Evolutionary conservation across 2,888 invertebrate species (phyloP), one percentile per base, ranked within the genome.

Genomic region (Sialis fuliginosa): DNA sequence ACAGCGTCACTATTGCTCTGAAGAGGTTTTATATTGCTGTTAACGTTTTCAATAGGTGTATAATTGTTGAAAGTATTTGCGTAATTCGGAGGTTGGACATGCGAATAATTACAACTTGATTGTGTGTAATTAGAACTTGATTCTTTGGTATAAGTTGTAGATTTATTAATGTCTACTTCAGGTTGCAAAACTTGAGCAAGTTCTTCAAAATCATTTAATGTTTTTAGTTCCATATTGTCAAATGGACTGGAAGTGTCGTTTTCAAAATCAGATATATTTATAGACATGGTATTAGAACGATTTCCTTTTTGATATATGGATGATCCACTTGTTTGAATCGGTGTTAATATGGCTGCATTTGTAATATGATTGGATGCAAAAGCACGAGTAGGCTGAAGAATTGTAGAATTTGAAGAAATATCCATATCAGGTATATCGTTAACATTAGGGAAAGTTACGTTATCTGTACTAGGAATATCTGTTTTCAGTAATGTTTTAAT

Each of bases 171-270:
- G n/a, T 35, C 35, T n/a, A 35, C 35, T 9, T 35, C 60, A 45
- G 54, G 58, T 51, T 63, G 76, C 63, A 79, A 61, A 42, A 90
- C 87, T 64, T 87, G 82, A 9, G 90, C 90, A 52, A 93, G 67
- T 60, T 88, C 79, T 64, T 89, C 90, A 74, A 91, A 79, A 60
- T 92, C 91, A 67, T 93, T 91, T 49, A 93, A 83, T 39, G 89
- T 87, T 65, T 91, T 89, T 46, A 93, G 64, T 66, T 89, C 91
- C 65, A 90, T 81, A 67, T 86, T 89, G 68, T 93, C 92, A 67
- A 93, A 93, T 0, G 92, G 92, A 62, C 88, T 90, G 46, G 88
- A 87, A 44, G 85, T 88, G 60, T 90, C 90, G 60, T 84, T 79
- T 64, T 92, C 92, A 69, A 93, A 93, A 63, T 92, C 91, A 52